phyloP scores from a whole-genome alignment of 2,797 vertebrate species.

The Moxostoma hubbsi region DNA sequence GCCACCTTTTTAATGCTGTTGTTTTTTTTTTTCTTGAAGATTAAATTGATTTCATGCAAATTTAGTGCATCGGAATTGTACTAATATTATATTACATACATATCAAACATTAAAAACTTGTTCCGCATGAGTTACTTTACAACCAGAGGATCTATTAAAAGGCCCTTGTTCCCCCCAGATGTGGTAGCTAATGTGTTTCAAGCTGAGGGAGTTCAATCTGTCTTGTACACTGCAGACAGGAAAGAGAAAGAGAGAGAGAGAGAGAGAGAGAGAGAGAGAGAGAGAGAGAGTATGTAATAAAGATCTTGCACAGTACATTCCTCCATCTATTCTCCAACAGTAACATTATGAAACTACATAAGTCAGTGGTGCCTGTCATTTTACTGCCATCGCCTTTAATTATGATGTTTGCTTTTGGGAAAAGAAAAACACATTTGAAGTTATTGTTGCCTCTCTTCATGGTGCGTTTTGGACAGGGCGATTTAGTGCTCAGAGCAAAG shows the following conservation, averaged over 20 bases:
- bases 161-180: constrained; percentile 72
- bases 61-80: constrained; percentile 80
- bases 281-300: constrained; percentile 47
- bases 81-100: constrained; percentile 83
- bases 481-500: constrained; percentile 17
- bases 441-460: constrained; percentile 62
- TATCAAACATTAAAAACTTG: constrained; percentile 80
- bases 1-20: too few species aligned
- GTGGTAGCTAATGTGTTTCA: constrained; percentile 73
- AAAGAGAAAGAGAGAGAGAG: constrained; percentile 32
- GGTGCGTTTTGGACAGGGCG: constrained; percentile 50
- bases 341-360: constrained; percentile 54
- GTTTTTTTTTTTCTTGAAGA: too few species aligned
- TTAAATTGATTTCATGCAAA: constrained; percentile 80
- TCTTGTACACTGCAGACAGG: constrained; percentile 30
- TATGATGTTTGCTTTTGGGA: constrained; percentile 60
- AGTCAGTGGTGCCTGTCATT: constrained; percentile 46
- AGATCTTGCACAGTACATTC: constrained; percentile 32
- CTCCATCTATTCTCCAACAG: constrained; percentile 49
- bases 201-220: constrained; percentile 68
- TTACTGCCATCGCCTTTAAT: constrained; percentile 60
- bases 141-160: constrained; percentile 81
- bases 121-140: constrained; percentile 77
- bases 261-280: constrained; percentile 41
- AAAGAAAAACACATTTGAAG: constrained; percentile 54